These are phyloP conservation scores for Rhogogaster chlorosoma DNA, from an alignment of 2,888 invertebrate genomes.

Conservation along the genomic window DNA sequence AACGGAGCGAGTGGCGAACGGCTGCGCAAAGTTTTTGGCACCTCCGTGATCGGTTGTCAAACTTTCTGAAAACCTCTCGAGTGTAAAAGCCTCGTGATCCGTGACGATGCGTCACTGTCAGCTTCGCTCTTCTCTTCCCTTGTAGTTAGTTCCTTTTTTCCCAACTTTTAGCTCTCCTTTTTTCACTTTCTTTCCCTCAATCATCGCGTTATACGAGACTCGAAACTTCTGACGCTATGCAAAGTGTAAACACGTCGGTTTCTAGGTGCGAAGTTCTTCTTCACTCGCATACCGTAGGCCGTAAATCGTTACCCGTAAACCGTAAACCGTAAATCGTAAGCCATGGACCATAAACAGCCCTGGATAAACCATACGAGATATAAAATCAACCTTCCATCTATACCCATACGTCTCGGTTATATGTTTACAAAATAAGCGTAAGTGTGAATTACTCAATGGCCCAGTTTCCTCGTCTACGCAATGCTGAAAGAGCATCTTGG, in stretches of 20 bases:
- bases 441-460: slow-evolving; percentile 34
- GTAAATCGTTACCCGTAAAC: slow-evolving; percentile 3
- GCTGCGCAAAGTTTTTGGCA: slow-evolving; percentile 11
- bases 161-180: background rate
- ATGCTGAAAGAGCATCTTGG: background rate
- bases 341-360: background rate
- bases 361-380: slow-evolving; percentile 4
- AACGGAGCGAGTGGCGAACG: background rate
- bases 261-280: slow-evolving; percentile 37
- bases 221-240: slow-evolving; percentile 20
- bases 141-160: too few species aligned
- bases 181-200: background rate
- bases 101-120: slow-evolving; percentile 34
- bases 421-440: slow-evolving; percentile 38
- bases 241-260: slow-evolving; percentile 10
- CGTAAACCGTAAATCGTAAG: background rate
- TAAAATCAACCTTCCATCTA: slow-evolving; percentile 3
- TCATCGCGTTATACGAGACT: slow-evolving; percentile 2
- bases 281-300: background rate
- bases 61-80: background rate
- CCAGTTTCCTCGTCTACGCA: slow-evolving; percentile 20
- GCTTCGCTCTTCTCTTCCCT: background rate
- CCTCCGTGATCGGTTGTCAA: slow-evolving; percentile 22
- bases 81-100: slow-evolving; percentile 4
- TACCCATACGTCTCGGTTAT: background rate